Conservation (phyloP, 2,113 vertebrate species). For the Ageneiosus marmoratus region DNA sequence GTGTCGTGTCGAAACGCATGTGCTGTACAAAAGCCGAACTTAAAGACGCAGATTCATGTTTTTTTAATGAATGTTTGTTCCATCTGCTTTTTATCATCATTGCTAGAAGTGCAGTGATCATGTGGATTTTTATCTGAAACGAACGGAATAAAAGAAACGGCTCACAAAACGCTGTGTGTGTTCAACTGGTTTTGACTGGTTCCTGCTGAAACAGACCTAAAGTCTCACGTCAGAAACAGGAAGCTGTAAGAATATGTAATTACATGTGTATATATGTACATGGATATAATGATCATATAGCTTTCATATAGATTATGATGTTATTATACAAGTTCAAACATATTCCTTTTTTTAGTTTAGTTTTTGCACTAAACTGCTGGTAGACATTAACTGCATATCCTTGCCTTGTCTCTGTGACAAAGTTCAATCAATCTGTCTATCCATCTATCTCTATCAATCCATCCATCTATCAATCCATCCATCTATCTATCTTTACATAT, state of each 20-base stretch:
- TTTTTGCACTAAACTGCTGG: too few species aligned
- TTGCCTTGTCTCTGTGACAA: too few species aligned
- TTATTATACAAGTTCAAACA: too few species aligned
- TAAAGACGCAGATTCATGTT: conserved; percentile 77
- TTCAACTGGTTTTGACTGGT: background rate
- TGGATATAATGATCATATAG: too few species aligned
- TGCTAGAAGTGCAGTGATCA: background rate
- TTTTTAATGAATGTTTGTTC: conserved; percentile 51
- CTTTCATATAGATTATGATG: too few species aligned
- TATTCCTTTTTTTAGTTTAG: too few species aligned
- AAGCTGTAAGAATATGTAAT: background rate
- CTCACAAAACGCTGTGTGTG: background rate
- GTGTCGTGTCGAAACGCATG: conserved; percentile 84
- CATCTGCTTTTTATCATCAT: background rate
- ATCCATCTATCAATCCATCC: too few species aligned
- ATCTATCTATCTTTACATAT: too few species aligned
- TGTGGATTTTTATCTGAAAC: background rate
- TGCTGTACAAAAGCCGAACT: conserved; percentile 79
- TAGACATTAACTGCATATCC: too few species aligned
- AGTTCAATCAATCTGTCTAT: too few species aligned
- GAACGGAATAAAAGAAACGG: background rate
- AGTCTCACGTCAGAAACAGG: background rate
- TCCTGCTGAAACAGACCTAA: background rate
- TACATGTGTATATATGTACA: too few species aligned
- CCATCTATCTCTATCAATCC: too few species aligned